Evolutionary conservation across 92 coral and sea anemone genomes (phyloP).

Genomic region (Porites divaricata): DNA sequence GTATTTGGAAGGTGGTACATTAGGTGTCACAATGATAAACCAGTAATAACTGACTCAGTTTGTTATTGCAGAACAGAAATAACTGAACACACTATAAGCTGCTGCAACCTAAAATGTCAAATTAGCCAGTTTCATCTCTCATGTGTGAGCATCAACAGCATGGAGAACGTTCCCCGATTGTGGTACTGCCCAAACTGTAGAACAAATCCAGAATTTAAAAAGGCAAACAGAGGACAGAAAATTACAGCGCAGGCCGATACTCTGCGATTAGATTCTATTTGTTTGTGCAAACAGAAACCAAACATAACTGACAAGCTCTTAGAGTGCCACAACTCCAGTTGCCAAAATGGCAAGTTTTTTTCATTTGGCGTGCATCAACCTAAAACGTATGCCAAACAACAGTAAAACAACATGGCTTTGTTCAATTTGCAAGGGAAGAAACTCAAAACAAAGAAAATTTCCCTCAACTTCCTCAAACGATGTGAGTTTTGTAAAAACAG

Average conservation of each 20-base stretch:
- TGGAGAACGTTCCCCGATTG: constrained; percentile 55
- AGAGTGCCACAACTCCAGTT: constrained; percentile 42
- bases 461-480: neutral
- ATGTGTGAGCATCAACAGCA: constrained; percentile 48
- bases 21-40: constrained; percentile 18
- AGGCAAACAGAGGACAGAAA: constrained; percentile 8
- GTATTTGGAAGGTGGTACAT: constrained; percentile 65
- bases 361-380: constrained; percentile 50
- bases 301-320: constrained; percentile 44
- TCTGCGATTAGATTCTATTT: constrained; percentile 29
- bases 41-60: constrained; percentile 12
- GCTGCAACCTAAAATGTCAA: constrained; percentile 58
- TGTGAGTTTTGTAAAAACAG: neutral
- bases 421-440: constrained; percentile 28
- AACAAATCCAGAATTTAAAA: constrained; percentile 58
- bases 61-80: constrained; percentile 60
- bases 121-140: constrained; percentile 57
- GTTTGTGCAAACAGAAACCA: constrained; percentile 46
- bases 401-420: constrained; percentile 53
- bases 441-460: constrained; percentile 3
- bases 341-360: constrained; percentile 59
- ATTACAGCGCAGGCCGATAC: constrained; percentile 3
- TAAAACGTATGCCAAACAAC: constrained; percentile 7
- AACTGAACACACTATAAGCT: constrained; percentile 38
- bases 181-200: constrained; percentile 80